Evolutionary conservation across 1,140 invertebrate genomes (phyloP), one percentile per base, ranked within the genome.

Genomic region (Pseudomyrmex sp.): DNA sequence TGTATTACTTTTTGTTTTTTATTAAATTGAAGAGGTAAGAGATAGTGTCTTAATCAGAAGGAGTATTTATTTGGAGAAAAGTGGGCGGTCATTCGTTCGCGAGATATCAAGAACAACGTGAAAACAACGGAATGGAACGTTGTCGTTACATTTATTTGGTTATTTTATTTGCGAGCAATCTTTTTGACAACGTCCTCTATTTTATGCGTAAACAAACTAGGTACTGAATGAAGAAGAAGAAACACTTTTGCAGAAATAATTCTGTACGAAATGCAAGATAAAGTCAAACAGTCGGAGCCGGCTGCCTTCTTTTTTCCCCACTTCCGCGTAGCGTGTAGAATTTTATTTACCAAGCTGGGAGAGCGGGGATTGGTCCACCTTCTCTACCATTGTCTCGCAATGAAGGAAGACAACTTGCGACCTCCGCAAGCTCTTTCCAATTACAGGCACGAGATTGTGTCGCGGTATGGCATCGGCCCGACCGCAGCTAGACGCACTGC

Each of bases 381-480:
- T 52, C 48, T 63, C 50, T 26, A 59, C 50, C 58, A 58, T 23
- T 61, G 69, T 73, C 20, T 66, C 59, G 44, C 61, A 48, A 54
- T 58, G 74, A 18, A 9, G 15, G 62, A 54, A 50, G 61, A 23
- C 72, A 82, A 77, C 23, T n/a, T 23, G n/a, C 74, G 18, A 59
- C 68, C 54, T 74, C 63, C 23, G 50, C 77, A 82, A 83, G 85
- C 83, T 89, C 35, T 90, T 89, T 91, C 62, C 89, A 91, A 90
- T 90, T 91, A 89, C 88, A 85, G 82, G 26, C 86, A 80, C 70
- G 75, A 86, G 87, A 89, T 91, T 90, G 85, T 82, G 75, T 89
- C 84, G 83, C 82, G 74, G 69, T 63, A 73, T 59, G 74, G 70
- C 79, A 85, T 79, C 75, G 59, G 72, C 15, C 76, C 50, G 54